phyloP scores from a whole-genome alignment of 2,113 vertebrate genomes.

The Apistogramma diplotaenia region DNA sequence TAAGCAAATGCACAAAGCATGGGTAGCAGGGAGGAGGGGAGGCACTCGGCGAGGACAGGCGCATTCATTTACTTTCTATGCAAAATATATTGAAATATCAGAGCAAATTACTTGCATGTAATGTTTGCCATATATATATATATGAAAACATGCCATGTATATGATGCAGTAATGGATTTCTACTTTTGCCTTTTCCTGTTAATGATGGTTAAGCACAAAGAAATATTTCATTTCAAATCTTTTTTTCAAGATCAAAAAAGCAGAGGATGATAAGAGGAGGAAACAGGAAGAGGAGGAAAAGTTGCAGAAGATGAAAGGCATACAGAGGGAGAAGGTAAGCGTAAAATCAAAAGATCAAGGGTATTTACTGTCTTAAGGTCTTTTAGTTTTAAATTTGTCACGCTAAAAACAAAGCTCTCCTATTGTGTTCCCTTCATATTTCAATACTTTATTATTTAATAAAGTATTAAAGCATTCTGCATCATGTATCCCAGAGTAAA shows the following conservation, averaged over 20 bases:
- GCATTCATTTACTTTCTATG: not conserved
- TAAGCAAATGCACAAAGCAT: too few relatives aligned
- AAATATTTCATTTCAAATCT: not conserved
- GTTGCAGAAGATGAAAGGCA: conserved; percentile 75
- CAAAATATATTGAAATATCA: not conserved
- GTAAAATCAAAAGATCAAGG: not conserved
- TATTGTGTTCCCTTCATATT: not conserved
- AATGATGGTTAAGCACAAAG: not conserved
- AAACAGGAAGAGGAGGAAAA: conserved; percentile 81
- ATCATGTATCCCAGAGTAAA: not conserved
- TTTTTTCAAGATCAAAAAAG: conserved; percentile 72
- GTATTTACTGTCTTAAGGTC: not conserved
- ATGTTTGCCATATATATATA: not conserved
- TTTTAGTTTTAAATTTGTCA: not conserved
- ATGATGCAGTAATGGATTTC: not conserved
- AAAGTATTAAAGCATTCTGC: not conserved
- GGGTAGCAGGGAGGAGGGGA: too few relatives aligned
- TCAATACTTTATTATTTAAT: not conserved
- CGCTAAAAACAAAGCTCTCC: not conserved
- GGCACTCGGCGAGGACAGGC: too few relatives aligned
- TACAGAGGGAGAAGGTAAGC: conserved; percentile 84
- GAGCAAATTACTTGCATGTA: not conserved
- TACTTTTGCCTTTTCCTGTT: not conserved
- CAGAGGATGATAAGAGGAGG: conserved; percentile 70
- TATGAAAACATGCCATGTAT: not conserved